These are phyloP conservation scores for Malaclemys terrapin DNA, from an alignment of 2,113 vertebrate species.

Conservation along the genomic window DNA sequence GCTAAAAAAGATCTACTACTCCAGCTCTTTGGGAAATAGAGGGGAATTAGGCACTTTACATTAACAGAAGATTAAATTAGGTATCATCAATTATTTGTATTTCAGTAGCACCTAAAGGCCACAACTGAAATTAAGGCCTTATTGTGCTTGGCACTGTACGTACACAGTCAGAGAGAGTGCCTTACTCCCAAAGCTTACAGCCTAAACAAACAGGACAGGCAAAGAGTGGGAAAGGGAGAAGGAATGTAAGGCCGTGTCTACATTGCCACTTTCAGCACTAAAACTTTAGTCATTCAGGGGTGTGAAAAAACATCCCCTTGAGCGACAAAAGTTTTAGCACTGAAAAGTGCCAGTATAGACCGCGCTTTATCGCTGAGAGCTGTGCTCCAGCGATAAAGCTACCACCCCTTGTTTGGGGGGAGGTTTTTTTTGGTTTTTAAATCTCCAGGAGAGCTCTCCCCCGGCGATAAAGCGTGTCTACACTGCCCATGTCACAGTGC, in stretches of 20 bases:
- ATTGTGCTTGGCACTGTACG: not conserved
- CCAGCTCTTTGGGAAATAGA: not conserved
- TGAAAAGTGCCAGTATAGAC: too few species aligned
- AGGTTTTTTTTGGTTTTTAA: too few species aligned
- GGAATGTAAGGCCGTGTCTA: not conserved
- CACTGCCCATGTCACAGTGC: too few species aligned
- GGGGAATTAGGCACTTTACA: not conserved
- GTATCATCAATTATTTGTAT: not conserved
- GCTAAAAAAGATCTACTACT: not conserved
- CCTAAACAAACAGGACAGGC: not conserved
- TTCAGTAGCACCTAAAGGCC: not conserved
- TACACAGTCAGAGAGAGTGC: not conserved
- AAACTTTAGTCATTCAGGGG: too few species aligned
- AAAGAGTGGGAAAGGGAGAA: not conserved
- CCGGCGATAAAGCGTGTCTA: too few species aligned
- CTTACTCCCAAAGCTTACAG: not conserved
- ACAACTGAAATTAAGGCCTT: not conserved
- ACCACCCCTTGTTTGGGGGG: too few species aligned
- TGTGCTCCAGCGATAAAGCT: too few species aligned
- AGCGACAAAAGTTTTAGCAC: too few species aligned
- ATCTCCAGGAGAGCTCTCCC: too few species aligned
- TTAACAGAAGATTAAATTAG: not conserved
- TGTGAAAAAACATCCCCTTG: too few species aligned
- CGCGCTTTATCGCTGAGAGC: too few species aligned
- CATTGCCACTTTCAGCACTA: too few species aligned